phyloP scores from a whole-genome alignment of 1,140 invertebrate genomes.

The Aphelinus certus region DNA sequence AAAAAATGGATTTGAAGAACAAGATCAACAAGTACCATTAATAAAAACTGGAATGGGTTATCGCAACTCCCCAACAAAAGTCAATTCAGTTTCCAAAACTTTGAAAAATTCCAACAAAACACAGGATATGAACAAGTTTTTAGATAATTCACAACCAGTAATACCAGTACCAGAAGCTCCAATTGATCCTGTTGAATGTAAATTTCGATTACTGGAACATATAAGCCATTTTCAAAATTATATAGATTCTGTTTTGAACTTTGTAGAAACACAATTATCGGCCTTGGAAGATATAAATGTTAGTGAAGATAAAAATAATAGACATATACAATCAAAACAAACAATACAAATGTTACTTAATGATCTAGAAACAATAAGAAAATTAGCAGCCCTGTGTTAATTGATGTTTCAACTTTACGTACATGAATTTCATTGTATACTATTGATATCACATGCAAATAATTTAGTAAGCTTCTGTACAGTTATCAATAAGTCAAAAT shows the following conservation, averaged over 20 bases:
- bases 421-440: neutral
- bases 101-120: slow-evolving; percentile 3
- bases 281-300: slow-evolving; percentile 52
- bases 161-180: slow-evolving; percentile 81
- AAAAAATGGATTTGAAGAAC: slow-evolving; percentile 43
- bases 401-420: too few species aligned
- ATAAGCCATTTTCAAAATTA: slow-evolving; percentile 79
- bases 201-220: slow-evolving; percentile 80
- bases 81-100: slow-evolving; percentile 5
- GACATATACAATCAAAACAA: slow-evolving; percentile 65
- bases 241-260: slow-evolving; percentile 76
- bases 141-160: slow-evolving; percentile 50
- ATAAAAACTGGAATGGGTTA: slow-evolving; percentile 33
- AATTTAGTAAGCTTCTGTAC: neutral
- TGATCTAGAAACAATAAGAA: slow-evolving; percentile 67
- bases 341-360: slow-evolving; percentile 68
- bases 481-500: slow-evolving; percentile 12
- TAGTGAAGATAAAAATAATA: slow-evolving; percentile 51
- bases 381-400: slow-evolving; percentile 63
- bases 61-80: slow-evolving; percentile 21
- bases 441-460: neutral
- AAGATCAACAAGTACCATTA: slow-evolving; percentile 26
- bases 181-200: slow-evolving; percentile 81
- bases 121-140: neutral
- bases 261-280: slow-evolving; percentile 78